These are phyloP conservation scores for Drosophila leontia DNA, from an alignment of 1,140 invertebrate genomes.

Conservation along the genomic window DNA sequence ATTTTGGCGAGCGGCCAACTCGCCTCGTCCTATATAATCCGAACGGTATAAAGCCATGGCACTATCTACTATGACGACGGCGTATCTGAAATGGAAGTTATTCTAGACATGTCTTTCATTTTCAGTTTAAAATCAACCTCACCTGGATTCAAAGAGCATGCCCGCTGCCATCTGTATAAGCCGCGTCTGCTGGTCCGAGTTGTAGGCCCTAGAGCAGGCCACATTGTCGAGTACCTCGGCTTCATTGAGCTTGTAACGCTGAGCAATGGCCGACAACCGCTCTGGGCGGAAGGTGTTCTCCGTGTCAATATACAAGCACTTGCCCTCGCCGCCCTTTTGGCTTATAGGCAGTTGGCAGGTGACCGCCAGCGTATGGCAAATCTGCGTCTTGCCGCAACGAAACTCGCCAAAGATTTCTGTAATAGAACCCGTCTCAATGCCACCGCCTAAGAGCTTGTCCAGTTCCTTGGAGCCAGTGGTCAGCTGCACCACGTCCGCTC, in stretches of 20 bases:
- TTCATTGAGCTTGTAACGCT: slow-evolving; percentile 94
- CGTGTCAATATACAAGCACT: slow-evolving; percentile 99
- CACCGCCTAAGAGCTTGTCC: slow-evolving; percentile 96
- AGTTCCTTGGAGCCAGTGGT: slow-evolving; percentile 98
- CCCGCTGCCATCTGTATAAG: slow-evolving; percentile 96
- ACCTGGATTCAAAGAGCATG: slow-evolving; percentile 98
- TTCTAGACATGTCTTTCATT: neutral
- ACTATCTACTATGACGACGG: slow-evolving; percentile 97
- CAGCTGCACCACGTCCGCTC: slow-evolving; percentile 95
- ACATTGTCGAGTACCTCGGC: slow-evolving; percentile 98
- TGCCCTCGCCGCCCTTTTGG: slow-evolving; percentile 98
- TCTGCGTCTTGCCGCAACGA: slow-evolving; percentile 98
- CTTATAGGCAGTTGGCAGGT: slow-evolving; percentile 99
- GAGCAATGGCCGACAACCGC: slow-evolving; percentile 92
- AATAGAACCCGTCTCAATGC: slow-evolving; percentile 99
- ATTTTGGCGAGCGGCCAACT: slow-evolving; percentile 96
- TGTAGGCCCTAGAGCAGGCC: slow-evolving; percentile 97
- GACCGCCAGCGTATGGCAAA: slow-evolving; percentile 98
- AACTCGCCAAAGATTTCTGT: slow-evolving; percentile 99
- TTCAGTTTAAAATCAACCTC: slow-evolving; percentile 47
- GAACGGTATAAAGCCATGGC: slow-evolving; percentile 98
- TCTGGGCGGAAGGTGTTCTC: slow-evolving; percentile 98
- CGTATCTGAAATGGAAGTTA: slow-evolving; percentile 92
- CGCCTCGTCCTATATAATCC: slow-evolving; percentile 98
- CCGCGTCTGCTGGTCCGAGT: slow-evolving; percentile 98